Evolutionary conservation across 2,888 invertebrate species (phyloP).

Genomic region (Drosophila pseudotakahashii): DNA sequence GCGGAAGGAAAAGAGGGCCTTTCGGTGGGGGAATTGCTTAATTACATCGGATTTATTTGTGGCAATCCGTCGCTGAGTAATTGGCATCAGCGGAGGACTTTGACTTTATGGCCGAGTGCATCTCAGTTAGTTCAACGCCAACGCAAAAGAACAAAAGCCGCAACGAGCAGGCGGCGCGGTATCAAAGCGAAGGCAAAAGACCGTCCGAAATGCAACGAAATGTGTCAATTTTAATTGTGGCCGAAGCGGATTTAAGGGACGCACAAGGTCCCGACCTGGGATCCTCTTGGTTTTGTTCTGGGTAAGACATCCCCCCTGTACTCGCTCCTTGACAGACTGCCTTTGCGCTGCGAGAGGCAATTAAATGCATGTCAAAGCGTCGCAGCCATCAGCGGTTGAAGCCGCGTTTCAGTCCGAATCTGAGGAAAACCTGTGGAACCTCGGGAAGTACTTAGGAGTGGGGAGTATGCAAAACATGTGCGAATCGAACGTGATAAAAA

Average conservation of each 20-base stretch:
- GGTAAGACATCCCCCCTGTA: slow-evolving; percentile 1
- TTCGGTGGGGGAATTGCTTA: slow-evolving; percentile 67
- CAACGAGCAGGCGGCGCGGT: slow-evolving; percentile 53
- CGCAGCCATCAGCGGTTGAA: slow-evolving; percentile 62
- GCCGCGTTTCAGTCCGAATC: slow-evolving; percentile 15
- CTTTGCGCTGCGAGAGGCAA: slow-evolving; percentile 65
- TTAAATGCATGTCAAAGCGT: slow-evolving; percentile 82
- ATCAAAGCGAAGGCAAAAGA: slow-evolving; percentile 49
- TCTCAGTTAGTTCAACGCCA: slow-evolving; percentile 53
- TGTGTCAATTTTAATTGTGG: slow-evolving; percentile 82
- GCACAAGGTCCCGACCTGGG: slow-evolving; percentile 36
- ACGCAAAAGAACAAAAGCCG: slow-evolving; percentile 72
- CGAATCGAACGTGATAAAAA: slow-evolving; percentile 82
- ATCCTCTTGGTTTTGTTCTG: slow-evolving; percentile 10
- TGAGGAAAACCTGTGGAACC: slow-evolving; percentile 1
- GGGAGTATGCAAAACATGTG: slow-evolving; percentile 82
- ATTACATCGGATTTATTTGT: slow-evolving; percentile 71
- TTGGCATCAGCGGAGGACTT: slow-evolving; percentile 21
- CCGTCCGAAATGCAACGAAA: slow-evolving; percentile 73
- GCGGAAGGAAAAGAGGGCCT: background rate
- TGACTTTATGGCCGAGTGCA: background rate
- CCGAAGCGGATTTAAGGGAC: slow-evolving; percentile 73
- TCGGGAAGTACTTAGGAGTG: slow-evolving; percentile 23
- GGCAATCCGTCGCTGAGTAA: slow-evolving; percentile 44
- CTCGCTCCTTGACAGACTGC: slow-evolving; percentile 29